These are phyloP conservation scores for Rhinatrema bivittatum DNA, from an alignment of 2,797 vertebrate genomes.

Conservation along the genomic window DNA sequence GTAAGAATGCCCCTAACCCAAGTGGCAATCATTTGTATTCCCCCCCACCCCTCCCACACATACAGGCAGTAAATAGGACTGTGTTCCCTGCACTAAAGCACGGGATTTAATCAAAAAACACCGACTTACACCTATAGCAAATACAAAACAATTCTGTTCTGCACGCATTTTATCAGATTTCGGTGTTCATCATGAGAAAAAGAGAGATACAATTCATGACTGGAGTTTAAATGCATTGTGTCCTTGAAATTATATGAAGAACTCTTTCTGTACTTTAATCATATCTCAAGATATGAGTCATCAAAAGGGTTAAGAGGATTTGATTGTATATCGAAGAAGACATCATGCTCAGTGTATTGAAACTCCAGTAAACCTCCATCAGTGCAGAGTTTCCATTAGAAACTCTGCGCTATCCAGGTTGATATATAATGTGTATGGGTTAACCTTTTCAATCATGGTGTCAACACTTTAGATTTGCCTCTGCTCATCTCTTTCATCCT, in stretches of 20 bases:
- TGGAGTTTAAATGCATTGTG: conserved; percentile 71
- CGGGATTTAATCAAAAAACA: conserved; percentile 57
- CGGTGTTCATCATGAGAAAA: conserved; percentile 54
- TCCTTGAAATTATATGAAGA: conserved; percentile 80
- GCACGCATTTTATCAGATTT: conserved; percentile 72
- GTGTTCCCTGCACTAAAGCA: too few relatives aligned
- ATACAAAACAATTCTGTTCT: conserved; percentile 62
- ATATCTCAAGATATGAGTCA: conserved; percentile 96
- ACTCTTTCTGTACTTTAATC: conserved; percentile 90
- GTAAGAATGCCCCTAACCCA: not conserved
- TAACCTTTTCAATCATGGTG: conserved; percentile 99
- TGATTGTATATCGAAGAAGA: conserved; percentile 97
- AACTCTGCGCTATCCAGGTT: conserved; percentile 91
- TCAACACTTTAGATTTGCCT: conserved; percentile 99
- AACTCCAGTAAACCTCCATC: conserved; percentile 86
- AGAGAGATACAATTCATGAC: conserved; percentile 63
- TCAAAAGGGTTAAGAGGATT: conserved; percentile 96
- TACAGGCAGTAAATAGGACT: conserved; percentile 25
- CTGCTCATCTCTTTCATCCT: conserved; percentile 99
- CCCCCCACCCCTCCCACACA: not conserved
- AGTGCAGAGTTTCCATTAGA: conserved; percentile 96
- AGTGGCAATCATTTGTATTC: too few relatives aligned
- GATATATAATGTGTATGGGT: conserved; percentile 99
- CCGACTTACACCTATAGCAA: conserved; percentile 59
- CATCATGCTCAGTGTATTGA: conserved; percentile 94